phyloP scores from a whole-genome alignment of 2,113 vertebrate genomes.

The Lepisosteus oculatus region DNA sequence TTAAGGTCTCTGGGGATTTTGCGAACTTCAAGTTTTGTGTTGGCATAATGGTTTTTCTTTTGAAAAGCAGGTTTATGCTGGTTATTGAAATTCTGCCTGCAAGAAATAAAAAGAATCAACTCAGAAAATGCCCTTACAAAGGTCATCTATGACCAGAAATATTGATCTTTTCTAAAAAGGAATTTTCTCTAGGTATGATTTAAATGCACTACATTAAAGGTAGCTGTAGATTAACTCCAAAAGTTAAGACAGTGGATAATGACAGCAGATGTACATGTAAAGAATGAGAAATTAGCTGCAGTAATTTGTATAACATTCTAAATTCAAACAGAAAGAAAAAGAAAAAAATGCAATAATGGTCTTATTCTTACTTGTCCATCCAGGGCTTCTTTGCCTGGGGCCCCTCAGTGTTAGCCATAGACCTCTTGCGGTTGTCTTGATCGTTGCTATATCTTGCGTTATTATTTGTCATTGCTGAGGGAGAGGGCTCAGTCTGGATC shows the following conservation, averaged over 20 bases:
- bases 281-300: no score
- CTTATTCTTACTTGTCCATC: constrained; percentile 85
- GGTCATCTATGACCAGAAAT: no score
- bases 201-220: neutral
- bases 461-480: constrained; percentile 66
- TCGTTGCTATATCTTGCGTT: constrained; percentile 81
- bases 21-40: constrained; percentile 92
- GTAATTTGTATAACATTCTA: no score
- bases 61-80: constrained; percentile 83
- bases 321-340: no score
- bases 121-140: no score
- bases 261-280: no score
- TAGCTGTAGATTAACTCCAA: no score
- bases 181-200: no score
- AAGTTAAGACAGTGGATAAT: no score
- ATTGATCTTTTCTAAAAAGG: no score
- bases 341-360: no score
- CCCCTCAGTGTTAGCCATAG: constrained; percentile 69
- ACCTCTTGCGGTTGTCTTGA: constrained; percentile 84
- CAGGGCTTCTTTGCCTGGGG: constrained; percentile 84
- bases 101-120: constrained; percentile 24
- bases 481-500: constrained; percentile 85
- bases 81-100: constrained; percentile 82
- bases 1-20: constrained; percentile 92
- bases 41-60: constrained; percentile 86